Conservation (phyloP, 2,797 vertebrate genomes). For the Pelochelys cantorii region DNA sequence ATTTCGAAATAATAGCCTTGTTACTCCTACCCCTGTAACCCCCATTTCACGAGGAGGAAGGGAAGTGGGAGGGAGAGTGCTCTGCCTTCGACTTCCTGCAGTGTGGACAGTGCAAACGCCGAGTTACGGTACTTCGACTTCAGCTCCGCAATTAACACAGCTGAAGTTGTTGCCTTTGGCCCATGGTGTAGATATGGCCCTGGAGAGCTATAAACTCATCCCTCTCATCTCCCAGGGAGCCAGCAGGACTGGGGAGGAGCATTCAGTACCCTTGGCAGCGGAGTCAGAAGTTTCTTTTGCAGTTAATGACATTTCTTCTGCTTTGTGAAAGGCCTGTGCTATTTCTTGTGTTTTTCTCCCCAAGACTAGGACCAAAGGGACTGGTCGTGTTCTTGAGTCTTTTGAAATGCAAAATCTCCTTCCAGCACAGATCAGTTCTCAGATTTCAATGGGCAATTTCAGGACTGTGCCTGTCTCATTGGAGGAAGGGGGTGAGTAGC, state of each 20-base stretch:
- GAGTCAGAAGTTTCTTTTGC: background rate
- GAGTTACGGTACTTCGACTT: too few relatives aligned
- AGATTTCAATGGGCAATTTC: slow-evolving; percentile 10
- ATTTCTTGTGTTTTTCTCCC: background rate
- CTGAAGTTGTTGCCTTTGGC: too few relatives aligned
- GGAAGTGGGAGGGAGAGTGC: too few relatives aligned
- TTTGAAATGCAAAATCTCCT: background rate
- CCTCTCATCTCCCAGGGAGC: background rate
- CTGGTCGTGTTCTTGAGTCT: background rate
- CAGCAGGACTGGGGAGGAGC: background rate
- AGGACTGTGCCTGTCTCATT: slow-evolving; percentile 24
- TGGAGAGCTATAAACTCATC: background rate
- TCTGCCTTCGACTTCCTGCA: too few relatives aligned
- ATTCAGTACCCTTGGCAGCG: background rate
- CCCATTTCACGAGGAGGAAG: too few relatives aligned
- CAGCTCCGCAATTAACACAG: too few relatives aligned
- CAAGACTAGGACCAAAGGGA: background rate
- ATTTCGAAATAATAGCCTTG: too few relatives aligned
- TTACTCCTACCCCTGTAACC: too few relatives aligned
- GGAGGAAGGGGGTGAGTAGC: background rate
- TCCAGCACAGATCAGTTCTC: background rate
- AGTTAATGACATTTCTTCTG: background rate
- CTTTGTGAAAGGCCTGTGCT: background rate
- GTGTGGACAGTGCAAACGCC: too few relatives aligned
- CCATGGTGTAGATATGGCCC: too few relatives aligned